A percentile compares a stretch with the other conserved stretches of the same genome.
Conservation (phyloP, 2,113 vertebrate species). For the Coturnix japonica region DNA sequence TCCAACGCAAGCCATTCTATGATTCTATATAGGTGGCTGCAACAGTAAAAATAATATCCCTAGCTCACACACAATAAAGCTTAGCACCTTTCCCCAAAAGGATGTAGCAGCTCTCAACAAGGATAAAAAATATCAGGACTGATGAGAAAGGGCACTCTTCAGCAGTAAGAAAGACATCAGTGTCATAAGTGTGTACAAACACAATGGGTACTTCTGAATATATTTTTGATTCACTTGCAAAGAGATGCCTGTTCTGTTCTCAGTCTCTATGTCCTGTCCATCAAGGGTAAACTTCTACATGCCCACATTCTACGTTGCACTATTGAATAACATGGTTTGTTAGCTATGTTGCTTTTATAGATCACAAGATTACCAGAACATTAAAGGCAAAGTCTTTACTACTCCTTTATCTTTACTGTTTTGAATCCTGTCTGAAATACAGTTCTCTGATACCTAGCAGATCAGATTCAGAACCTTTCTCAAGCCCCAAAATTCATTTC, state of each 20-base stretch:
- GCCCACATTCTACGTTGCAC: neutral
- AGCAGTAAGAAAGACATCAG: neutral
- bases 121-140: neutral
- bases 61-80: neutral
- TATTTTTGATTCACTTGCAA: neutral
- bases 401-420: neutral
- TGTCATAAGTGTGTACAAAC: neutral
- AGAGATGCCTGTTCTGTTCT: rapidly evolving
- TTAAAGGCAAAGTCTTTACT: neutral
- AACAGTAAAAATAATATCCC: neutral
- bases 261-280: neutral
- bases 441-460: neutral
- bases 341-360: neutral
- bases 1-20: neutral
- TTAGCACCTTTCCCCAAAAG: neutral
- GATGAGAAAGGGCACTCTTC: neutral
- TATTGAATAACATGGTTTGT: neutral
- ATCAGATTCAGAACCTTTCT: neutral
- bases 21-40: neutral
- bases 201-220: neutral
- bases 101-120: neutral
- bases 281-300: neutral
- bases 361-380: neutral
- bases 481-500: neutral
- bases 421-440: neutral